Base-by-base conservation (phyloP, 2,888 invertebrate species). In the Pachycephus smyrnensis region DNA sequence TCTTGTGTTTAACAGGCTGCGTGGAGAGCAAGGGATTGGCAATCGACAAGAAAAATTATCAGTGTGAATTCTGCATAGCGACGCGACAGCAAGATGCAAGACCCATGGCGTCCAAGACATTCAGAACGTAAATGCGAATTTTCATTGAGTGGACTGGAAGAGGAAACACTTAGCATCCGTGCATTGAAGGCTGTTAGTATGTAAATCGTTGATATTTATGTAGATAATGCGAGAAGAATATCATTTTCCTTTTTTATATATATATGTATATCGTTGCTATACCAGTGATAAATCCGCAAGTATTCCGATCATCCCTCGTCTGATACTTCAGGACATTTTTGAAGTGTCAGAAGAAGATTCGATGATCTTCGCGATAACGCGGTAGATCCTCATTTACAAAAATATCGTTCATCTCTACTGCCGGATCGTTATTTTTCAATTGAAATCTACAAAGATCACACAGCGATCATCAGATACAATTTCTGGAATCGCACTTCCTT, bases 1-100 rank as follows among this genome's bases (percentile, higher is more conserved):
- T 15, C 75, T 36, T 71, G 37, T 33, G 32, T 36, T 55, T 87
- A 86, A 73, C 85, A 91, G 91, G 87, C 40, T 91, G 91, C 90
- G 90, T 90, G 90, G 91, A 90, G 89, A 89, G 85, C 88, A 91
- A 89, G 87, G 88, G 86, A 80, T 73, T 84, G 84, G 83, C 78
- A 84, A 86, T 90, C 85, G 90, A 91, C 84, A 86, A 86, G 86
- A 90, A 90, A 88, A 89, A 88, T 85, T 91, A 90, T 82, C 86
- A 87, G 80, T 90, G 91, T 88, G 91, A 91, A 80, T 89, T 89
- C 75, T 91, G 91, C 83, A 86, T 88, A 77, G 86, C 89, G 69
- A 87, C 82, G 81, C 87, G 89, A 78, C 90, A 88, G 73, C 88
- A 85, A 74, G 32, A 71, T 31, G 80, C 86, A 77, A 91, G 89